These are phyloP conservation scores for Trypoxylon attenuatum DNA, from an alignment of 2,888 invertebrate species.

Conservation along the genomic window DNA sequence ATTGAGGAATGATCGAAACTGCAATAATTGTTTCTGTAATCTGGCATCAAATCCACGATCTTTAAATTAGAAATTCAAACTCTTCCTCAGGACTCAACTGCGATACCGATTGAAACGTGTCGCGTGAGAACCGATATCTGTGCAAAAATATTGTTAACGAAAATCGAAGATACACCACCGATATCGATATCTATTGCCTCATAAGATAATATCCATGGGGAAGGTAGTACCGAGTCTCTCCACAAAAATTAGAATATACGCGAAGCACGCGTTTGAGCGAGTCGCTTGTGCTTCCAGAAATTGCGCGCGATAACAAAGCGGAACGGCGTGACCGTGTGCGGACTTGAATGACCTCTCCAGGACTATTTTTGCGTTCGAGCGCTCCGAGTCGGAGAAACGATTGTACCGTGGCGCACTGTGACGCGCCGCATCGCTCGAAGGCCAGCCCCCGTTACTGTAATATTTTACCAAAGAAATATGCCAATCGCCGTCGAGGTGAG, in stretches of 20 bases:
- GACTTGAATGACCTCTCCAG: slow-evolving; percentile 43
- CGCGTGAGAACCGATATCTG: no score
- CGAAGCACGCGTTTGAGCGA: slow-evolving; percentile 41
- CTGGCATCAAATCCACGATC: no score
- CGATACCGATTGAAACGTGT: no score
- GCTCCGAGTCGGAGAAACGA: slow-evolving; percentile 35
- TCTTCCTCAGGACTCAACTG: no score
- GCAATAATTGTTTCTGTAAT: no score
- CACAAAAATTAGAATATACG: slow-evolving; percentile 39
- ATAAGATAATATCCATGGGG: slow-evolving; percentile 31
- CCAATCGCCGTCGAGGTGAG: slow-evolving; percentile 1
- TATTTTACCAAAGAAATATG: slow-evolving; percentile 23
- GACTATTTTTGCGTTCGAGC: slow-evolving; percentile 48
- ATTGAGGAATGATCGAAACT: no score
- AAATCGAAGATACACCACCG: slow-evolving; percentile 29
- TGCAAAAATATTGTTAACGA: slow-evolving; percentile 26
- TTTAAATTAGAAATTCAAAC: no score
- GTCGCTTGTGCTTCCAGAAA: slow-evolving; percentile 45
- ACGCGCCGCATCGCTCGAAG: no score
- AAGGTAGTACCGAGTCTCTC: slow-evolving; percentile 19
- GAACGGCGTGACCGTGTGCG: slow-evolving; percentile 38
- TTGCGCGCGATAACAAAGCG: slow-evolving; percentile 54
- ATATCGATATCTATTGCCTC: slow-evolving; percentile 56
- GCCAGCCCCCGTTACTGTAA: not conserved
- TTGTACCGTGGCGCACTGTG: no score